Evolutionary conservation across 2,888 invertebrate species (phyloP).

Genomic region (Malthinus flaveolus): DNA sequence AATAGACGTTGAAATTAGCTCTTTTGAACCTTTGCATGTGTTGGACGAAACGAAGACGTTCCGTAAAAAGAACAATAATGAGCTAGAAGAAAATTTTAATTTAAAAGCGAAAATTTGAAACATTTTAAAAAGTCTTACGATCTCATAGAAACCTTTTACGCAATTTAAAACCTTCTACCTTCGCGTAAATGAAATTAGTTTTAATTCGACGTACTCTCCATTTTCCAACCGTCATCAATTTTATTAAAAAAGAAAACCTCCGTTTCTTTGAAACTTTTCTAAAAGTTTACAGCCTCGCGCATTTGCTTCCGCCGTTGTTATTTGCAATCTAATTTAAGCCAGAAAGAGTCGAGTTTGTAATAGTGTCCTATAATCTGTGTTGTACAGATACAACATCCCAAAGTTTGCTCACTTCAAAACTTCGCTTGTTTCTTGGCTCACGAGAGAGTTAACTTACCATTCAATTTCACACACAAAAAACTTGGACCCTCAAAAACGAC

Average conservation of each 20-base stretch:
- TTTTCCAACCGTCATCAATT: too few species aligned
- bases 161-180: too few species aligned
- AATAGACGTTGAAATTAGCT: background rate
- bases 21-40: background rate
- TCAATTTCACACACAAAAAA: background rate
- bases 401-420: slow-evolving; percentile 7
- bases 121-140: too few species aligned
- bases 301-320: slow-evolving; percentile 8
- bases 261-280: background rate
- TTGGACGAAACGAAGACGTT: too few species aligned
- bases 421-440: slow-evolving; percentile 7
- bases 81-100: too few species aligned
- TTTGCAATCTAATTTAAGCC: slow-evolving; percentile 12
- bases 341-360: slow-evolving; percentile 13
- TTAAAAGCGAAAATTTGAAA: too few species aligned
- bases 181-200: too few species aligned
- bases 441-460: background rate
- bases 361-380: slow-evolving; percentile 11
- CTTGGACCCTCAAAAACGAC: background rate
- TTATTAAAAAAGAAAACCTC: too few species aligned
- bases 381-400: slow-evolving; percentile 8
- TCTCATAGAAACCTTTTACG: too few species aligned
- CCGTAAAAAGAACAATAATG: too few species aligned
- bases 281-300: slow-evolving; percentile 7
- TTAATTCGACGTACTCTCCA: too few species aligned